A percentile compares a stretch with the other conserved stretches of the same genome.
Evolutionary conservation across 2,797 vertebrate genomes (phyloP).

Genomic region (Darevskia mixta): DNA sequence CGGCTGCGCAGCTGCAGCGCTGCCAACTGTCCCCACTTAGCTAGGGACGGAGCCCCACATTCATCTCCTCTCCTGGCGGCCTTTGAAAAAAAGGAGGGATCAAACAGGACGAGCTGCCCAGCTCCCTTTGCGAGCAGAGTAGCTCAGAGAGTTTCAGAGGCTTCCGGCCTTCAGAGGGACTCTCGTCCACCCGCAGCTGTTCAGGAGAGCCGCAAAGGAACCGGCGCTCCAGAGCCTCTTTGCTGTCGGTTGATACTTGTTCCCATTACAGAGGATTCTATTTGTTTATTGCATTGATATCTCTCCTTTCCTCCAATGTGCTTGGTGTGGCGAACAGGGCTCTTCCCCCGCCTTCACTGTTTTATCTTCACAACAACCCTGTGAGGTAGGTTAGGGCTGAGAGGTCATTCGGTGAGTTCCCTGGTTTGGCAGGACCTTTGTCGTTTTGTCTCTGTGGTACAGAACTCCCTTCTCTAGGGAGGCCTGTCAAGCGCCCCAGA

Average conservation of each 20-base stretch:
- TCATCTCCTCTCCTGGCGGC: not conserved
- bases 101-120: not conserved
- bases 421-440: not conserved
- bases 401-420: no score
- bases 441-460: not conserved
- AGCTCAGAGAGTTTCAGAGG: not conserved
- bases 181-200: fast-evolving
- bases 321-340: no score
- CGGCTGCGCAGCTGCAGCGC: conserved; percentile 12
- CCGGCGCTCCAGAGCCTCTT: fast-evolving
- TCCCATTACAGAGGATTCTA: no score
- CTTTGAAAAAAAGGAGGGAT: not conserved
- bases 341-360: no score
- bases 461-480: not conserved
- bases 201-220: no score
- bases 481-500: not conserved
- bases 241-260: no score
- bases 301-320: no score
- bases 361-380: no score
- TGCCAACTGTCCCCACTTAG: conserved; percentile 19
- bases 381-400: no score
- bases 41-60: not conserved
- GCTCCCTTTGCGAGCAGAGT: no score
- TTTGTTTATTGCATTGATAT: no score
- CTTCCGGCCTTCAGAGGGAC: not conserved